Evolutionary conservation across 1,140 invertebrate species (phyloP), one percentile per base, ranked within the genome.

Genomic region (Odontomachus brunneus): DNA sequence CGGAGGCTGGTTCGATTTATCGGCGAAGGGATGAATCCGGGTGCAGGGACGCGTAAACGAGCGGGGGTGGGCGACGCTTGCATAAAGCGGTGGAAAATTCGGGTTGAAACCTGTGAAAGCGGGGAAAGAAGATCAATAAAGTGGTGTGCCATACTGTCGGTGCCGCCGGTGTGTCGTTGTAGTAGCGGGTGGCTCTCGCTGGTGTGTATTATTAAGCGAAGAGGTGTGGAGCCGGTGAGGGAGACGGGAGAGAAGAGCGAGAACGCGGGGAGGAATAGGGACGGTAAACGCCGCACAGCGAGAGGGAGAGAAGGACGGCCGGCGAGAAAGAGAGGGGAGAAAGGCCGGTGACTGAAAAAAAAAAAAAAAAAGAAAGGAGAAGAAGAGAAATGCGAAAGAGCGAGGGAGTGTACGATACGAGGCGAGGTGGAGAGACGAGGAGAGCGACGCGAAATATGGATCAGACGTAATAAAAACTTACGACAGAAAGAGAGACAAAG

Each of bases 111-210:
- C 89, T 89, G 90, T 90, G 89, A 91, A 92, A 91, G 91, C 88
- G 89, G 91, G 91, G 91, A 92, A 92, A 92, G 91, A 92, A 92
- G 91, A 92, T 92, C 92, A 92, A 92, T 92, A 92, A 92, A 92
- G 90, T 92, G 91, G 91, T 91, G 87, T 92, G 89, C 90, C 90
- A 92, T 91, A 90, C 86, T 90, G 89, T 81, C 86, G 88, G 88
- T 89, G 88, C 88, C 84, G 90, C 74, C 86, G 86, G 84, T 87
- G 86, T 84, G 62, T 84, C 75, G 89, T 85, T 90, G 87, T 90
- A 91, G 89, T 89, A 89, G 86, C 90, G 90, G 89, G 76, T 86
- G 88, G 82, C 72, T 83, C 69, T 85, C 85, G 86, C 88, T 91
- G 87, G 89, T 91, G 90, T 92, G 91, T 92, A 92, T 92, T 92